Evolutionary conservation across 2,888 invertebrate genomes (phyloP).

Genomic region (Parasteatoda lunata): DNA sequence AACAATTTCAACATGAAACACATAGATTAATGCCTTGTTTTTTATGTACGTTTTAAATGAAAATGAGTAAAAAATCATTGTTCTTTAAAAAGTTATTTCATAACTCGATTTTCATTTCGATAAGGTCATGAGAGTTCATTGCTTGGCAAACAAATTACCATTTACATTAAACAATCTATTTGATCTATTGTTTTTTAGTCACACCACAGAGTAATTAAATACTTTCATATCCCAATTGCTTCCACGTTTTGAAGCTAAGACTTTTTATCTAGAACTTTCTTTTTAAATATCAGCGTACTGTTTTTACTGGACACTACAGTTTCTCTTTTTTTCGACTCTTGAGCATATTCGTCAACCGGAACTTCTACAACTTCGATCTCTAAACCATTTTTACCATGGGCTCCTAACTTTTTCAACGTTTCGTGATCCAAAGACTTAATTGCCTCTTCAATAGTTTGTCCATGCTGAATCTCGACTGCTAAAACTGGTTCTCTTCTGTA

Average conservation of each 20-base stretch:
- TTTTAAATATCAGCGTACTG: constrained; percentile 9
- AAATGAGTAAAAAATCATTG: no score
- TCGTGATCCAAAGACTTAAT: constrained; percentile 55
- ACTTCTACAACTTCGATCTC: constrained; percentile 65
- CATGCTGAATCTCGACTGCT: constrained; percentile 56
- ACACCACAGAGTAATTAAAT: no score
- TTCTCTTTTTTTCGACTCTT: constrained; percentile 60
- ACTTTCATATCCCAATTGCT: no score
- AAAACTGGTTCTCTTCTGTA: constrained; percentile 61
- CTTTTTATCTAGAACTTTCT: neutral
- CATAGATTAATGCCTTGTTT: no score
- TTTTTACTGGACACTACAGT: constrained; percentile 45
- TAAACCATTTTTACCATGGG: constrained; percentile 58
- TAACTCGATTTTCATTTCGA: no score
- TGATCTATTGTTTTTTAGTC: no score
- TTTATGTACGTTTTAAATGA: no score
- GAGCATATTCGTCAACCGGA: constrained; percentile 53
- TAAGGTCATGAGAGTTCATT: no score
- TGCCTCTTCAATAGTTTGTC: constrained; percentile 61
- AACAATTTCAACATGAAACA: no score
- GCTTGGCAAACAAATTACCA: no score
- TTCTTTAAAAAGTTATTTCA: no score
- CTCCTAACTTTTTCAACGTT: constrained; percentile 47
- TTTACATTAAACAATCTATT: no score
- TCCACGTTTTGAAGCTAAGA: neutral